Percentiles rank a stretch among this genome's conserved stretches.
phyloP scores from a whole-genome alignment of 2,113 vertebrate genomes.

The Smithornis capensis region DNA sequence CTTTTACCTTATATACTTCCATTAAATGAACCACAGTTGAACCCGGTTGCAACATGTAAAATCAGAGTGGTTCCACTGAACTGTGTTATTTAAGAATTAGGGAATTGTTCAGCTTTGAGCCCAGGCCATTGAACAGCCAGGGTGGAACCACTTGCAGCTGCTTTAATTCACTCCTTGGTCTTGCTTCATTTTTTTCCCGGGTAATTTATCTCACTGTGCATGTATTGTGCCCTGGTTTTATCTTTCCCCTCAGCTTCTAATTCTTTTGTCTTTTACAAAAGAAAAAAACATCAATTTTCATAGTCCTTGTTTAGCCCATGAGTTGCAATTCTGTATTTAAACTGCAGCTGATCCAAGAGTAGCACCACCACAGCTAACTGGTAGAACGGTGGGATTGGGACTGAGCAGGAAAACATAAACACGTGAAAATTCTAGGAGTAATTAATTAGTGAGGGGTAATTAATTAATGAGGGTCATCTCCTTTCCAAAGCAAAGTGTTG shows the following conservation, averaged over 20 bases:
- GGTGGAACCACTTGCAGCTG: not conserved
- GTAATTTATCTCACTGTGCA: not conserved
- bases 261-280: not conserved
- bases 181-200: not conserved
- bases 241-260: not conserved
- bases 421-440: not conserved
- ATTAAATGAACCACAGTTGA: rapidly evolving
- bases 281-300: not conserved
- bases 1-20: not conserved
- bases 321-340: not conserved
- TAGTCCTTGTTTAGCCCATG: not conserved
- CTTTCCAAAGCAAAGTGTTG: not conserved
- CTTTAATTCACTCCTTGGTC: not conserved
- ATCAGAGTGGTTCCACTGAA: rapidly evolving
- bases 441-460: rapidly evolving
- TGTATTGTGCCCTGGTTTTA: not conserved
- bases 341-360: not conserved
- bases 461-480: not conserved
- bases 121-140: not conserved
- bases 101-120: not conserved
- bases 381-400: rapidly evolving
- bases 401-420: rapidly evolving
- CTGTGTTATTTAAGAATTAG: not conserved
- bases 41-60: too few relatives aligned
- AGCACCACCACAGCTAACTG: not conserved